Evolutionary conservation across 2,113 vertebrate species (phyloP), one percentile per base, ranked within the genome.

Genomic region (Festucalex cinctus): DNA sequence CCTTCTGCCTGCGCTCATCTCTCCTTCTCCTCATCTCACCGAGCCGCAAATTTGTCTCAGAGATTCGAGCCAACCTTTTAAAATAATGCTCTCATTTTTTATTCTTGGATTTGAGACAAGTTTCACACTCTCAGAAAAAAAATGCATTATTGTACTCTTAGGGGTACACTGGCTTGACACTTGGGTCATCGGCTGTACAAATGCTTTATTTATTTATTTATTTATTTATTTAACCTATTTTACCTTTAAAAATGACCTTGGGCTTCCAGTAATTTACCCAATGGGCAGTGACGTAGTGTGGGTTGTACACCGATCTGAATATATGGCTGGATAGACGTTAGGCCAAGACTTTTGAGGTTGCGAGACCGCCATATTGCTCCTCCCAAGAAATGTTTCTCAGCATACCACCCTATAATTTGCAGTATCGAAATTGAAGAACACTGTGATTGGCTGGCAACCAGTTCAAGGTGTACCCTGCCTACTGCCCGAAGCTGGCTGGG

Each of bases 31-130:
- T 39, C 75, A 74, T 81, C 85, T 82, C 63, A 20, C 64, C 3
- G 67, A 73, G 78, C 68, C 70, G 63, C 71, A 70, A 74, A 78
- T 79, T 75, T 24, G 65, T 68, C 51, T 75, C 73, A 57, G 54
- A 32, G 6, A 57, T 37, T 43, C 36, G 16, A 51, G 82, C 66
- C 70, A 32, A 32, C 16, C 2, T 32, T n/a, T 17, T 26, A 57
- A 17, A 57, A 9, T 14, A 26, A 32, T 14, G 26, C 14, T 57
- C 24, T 57, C 0, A 37, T 26, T 58, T 26, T 41, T 35, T 26
- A 26, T 53, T 37, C 60, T 66, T 78, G 70, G 65, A 63, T 82
- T 28, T 58, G 64, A 83, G 70, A 44, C 64, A 65, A 26, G 26
- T 24, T 43, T 26, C 37, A 43, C 60, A 62, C 60, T 62, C n/a